Percentiles rank a stretch among this genome's conserved stretches.
These are phyloP conservation scores for Garrulus glandarius DNA, from an alignment of 2,797 vertebrate genomes.

Conservation along the genomic window DNA sequence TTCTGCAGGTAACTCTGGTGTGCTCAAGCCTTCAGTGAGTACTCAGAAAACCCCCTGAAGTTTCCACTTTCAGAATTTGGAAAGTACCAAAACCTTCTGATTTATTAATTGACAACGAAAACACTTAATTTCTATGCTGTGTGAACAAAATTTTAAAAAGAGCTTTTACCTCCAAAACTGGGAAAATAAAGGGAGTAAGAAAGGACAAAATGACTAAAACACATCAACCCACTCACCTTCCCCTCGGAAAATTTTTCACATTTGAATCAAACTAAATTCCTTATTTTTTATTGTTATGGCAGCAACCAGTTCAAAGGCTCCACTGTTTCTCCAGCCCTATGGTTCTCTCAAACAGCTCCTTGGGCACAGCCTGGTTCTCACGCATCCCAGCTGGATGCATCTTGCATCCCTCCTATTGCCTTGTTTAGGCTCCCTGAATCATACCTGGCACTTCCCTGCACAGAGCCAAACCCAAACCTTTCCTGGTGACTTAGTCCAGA, in stretches of 20 bases:
- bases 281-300: neutral
- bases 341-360: neutral
- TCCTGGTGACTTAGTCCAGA: neutral
- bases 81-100: neutral
- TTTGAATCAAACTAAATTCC: neutral
- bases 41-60: neutral
- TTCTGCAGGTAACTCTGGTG: neutral
- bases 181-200: neutral
- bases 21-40: neutral
- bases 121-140: neutral
- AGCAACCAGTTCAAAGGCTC: neutral
- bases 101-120: neutral
- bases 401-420: neutral
- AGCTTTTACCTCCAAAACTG: neutral
- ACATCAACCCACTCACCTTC: neutral
- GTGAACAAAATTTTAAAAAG: neutral
- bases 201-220: neutral
- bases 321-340: neutral
- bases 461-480: neutral
- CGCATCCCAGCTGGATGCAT: neutral
- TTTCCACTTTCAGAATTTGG: neutral
- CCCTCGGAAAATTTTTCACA: neutral
- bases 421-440: neutral
- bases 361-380: neutral
- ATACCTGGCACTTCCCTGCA: neutral